phyloP scores from a whole-genome alignment of 2,113 vertebrate genomes.

The Empidonax alnorum region DNA sequence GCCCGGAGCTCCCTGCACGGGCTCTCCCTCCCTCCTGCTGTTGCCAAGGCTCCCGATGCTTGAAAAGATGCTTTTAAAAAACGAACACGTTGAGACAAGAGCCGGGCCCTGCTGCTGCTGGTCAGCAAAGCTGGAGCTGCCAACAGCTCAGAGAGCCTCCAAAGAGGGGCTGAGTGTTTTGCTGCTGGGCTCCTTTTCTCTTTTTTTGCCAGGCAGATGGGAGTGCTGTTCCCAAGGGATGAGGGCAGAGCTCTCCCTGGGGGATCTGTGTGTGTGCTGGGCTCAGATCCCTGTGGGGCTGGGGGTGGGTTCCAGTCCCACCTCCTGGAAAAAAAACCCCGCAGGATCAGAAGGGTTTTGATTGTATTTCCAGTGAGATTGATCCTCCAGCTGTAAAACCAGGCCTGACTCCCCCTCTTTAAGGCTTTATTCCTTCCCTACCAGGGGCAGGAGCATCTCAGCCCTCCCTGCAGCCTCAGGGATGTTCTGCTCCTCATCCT shows the following conservation, averaged over 20 bases:
- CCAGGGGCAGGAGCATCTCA: background rate
- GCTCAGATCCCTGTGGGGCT: background rate
- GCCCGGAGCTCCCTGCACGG: background rate
- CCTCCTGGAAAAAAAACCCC: background rate
- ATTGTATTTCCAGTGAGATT: background rate
- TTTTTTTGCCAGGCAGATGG: background rate
- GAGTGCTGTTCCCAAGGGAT: background rate
- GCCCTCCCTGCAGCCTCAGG: background rate
- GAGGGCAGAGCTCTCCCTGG: background rate
- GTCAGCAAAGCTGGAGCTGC: background rate
- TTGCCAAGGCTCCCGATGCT: slow-evolving; percentile 54
- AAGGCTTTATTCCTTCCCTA: background rate
- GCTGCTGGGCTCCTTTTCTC: background rate
- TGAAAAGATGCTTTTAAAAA: slow-evolving; percentile 54
- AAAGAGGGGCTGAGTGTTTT: background rate
- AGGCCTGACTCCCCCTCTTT: background rate
- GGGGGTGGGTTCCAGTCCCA: background rate
- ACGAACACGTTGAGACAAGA: slow-evolving; percentile 12
- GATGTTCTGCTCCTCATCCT: background rate
- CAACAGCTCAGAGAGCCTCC: background rate
- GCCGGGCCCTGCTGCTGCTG: slow-evolving; percentile 15
- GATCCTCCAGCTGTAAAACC: background rate
- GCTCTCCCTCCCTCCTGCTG: background rate
- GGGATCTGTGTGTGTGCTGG: background rate
- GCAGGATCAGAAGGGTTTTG: background rate